A percentile compares a stretch with the other conserved stretches of the same genome.
These are phyloP conservation scores for Dromius quadrimaculatus DNA, from an alignment of 2,888 invertebrate species.

Conservation along the genomic window DNA sequence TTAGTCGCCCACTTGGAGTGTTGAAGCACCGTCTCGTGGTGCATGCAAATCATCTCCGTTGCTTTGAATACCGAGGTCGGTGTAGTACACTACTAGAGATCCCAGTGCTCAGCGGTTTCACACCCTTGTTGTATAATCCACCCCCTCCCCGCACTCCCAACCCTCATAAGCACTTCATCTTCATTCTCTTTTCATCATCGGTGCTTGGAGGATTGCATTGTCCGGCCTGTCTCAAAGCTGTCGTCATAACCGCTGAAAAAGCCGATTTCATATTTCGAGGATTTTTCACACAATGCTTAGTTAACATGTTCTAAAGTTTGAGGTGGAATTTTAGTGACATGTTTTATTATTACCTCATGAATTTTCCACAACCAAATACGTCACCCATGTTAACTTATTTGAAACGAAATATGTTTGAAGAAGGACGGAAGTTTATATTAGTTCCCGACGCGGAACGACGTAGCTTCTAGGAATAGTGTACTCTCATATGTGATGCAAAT, in stretches of 20 bases:
- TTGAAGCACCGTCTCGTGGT: slow-evolving; percentile 29
- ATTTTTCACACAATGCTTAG: slow-evolving; percentile 18
- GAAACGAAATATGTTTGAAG: no score
- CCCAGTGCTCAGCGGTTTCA: slow-evolving; percentile 35
- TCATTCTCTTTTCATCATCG: slow-evolving; percentile 37
- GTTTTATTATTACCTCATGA: background rate
- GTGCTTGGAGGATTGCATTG: slow-evolving; percentile 1
- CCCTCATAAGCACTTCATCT: background rate
- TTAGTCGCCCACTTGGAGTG: no score
- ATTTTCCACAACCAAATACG: no score
- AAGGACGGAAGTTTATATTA: no score
- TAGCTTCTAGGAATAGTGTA: no score
- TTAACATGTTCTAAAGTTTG: slow-evolving; percentile 24
- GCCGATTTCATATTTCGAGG: background rate
- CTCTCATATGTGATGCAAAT: no score
- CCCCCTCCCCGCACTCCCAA: background rate
- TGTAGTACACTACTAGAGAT: slow-evolving; percentile 34
- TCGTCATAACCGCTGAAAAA: no score
- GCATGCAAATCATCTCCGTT: slow-evolving; percentile 41
- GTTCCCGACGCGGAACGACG: no score
- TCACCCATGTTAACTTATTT: no score
- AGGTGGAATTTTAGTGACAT: background rate
- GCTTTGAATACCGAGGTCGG: slow-evolving; percentile 20
- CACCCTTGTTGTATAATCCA: no score
- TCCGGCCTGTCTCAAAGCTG: background rate